Conservation (phyloP, 2,888 invertebrate genomes). For the Torymus tubicola region DNA sequence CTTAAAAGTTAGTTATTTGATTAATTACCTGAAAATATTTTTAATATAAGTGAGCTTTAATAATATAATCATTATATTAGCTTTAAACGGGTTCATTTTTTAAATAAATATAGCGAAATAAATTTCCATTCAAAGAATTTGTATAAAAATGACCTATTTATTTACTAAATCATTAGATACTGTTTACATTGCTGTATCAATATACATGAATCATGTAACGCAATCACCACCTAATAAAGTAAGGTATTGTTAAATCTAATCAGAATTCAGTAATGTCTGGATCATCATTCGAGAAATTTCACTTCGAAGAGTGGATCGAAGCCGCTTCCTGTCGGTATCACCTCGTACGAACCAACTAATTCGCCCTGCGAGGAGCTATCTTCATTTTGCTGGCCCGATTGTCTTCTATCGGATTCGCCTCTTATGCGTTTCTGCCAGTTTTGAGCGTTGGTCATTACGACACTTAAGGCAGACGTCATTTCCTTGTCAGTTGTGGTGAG, state of each 20-base stretch:
- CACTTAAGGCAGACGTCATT: conserved; percentile 27
- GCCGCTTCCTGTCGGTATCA: neutral
- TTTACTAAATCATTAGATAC: too few relatives aligned
- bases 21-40: too few relatives aligned
- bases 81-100: too few relatives aligned
- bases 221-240: neutral
- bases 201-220: too few relatives aligned
- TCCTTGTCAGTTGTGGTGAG: conserved; percentile 33
- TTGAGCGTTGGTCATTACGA: conserved; percentile 34
- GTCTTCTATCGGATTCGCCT: neutral
- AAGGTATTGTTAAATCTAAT: neutral
- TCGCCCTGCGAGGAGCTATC: conserved; percentile 14
- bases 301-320: conserved; percentile 27
- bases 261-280: neutral
- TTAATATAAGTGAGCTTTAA: too few relatives aligned
- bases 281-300: conserved; percentile 3
- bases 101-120: too few relatives aligned
- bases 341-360: neutral
- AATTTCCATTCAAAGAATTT: too few relatives aligned
- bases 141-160: too few relatives aligned
- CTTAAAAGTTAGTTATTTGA: too few relatives aligned
- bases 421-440: neutral
- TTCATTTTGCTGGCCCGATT: neutral
- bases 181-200: too few relatives aligned
- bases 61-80: too few relatives aligned